These are phyloP conservation scores for Chydorus sphaericus DNA, from an alignment of 2,888 invertebrate genomes.

Conservation along the genomic window DNA sequence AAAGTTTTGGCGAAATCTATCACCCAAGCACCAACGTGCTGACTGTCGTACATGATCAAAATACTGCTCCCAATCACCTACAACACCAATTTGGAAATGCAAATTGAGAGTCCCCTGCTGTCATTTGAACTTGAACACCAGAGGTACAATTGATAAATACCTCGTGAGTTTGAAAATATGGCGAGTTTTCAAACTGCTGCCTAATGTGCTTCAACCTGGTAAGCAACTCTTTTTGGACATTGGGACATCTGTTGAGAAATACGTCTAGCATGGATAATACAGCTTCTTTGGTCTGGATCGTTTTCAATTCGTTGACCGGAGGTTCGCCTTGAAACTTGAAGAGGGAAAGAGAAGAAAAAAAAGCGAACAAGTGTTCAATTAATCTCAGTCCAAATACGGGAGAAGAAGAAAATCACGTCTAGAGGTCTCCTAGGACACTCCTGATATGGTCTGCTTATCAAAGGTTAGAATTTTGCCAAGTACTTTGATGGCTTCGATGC, in stretches of 20 bases:
- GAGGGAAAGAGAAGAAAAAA: conserved; percentile 13
- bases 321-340: conserved; percentile 52
- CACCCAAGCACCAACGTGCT: conserved; percentile 81
- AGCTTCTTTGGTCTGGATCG: conserved; percentile 60
- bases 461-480: background rate
- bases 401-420: background rate
- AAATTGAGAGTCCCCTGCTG: background rate
- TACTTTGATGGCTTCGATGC: conserved; percentile 86
- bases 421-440: background rate
- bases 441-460: background rate
- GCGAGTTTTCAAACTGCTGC: conserved; percentile 61
- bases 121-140: background rate
- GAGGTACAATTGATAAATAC: conserved; percentile 29
- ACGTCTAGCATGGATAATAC: conserved; percentile 54
- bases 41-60: conserved; percentile 80
- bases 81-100: conserved; percentile 10
- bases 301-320: conserved; percentile 76
- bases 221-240: conserved; percentile 50
- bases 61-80: conserved; percentile 80
- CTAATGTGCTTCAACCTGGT: conserved; percentile 61
- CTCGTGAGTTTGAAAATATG: conserved; percentile 75
- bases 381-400: background rate
- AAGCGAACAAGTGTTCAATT: background rate
- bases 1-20: conserved; percentile 95
- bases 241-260: conserved; percentile 48